These are phyloP conservation scores for Denticeps clupeoides DNA, from an alignment of 2,797 vertebrate species.

Conservation along the genomic window DNA sequence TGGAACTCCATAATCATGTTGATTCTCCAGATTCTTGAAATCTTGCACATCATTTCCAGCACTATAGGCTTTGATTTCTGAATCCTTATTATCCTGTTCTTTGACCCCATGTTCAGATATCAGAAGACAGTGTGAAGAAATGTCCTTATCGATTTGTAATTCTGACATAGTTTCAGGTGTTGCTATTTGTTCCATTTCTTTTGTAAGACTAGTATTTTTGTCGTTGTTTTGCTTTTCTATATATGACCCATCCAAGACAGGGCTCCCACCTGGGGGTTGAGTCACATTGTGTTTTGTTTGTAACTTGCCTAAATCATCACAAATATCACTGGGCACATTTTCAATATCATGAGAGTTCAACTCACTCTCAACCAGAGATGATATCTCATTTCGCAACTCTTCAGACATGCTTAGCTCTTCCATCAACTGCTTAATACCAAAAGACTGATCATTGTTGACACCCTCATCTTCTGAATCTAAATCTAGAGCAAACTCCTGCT, in stretches of 20 bases:
- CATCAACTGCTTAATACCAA: constrained; percentile 45
- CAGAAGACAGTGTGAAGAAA: too few relatives aligned
- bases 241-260: constrained; percentile 11
- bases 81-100: too few relatives aligned
- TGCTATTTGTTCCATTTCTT: constrained; percentile 1
- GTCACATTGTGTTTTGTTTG: too few relatives aligned
- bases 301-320: too few relatives aligned
- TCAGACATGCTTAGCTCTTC: constrained; percentile 51
- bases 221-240: background rate
- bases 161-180: background rate
- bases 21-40: too few relatives aligned
- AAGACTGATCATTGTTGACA: constrained; percentile 37
- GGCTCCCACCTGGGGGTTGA: background rate
- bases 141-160: too few relatives aligned
- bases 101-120: too few relatives aligned
- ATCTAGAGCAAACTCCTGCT: constrained; percentile 48
- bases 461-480: constrained; percentile 36
- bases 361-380: constrained; percentile 23
- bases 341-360: constrained; percentile 30
- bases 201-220: background rate
- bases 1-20: too few relatives aligned
- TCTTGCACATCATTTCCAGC: too few relatives aligned
- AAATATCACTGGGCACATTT: background rate
- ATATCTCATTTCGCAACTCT: constrained; percentile 46
- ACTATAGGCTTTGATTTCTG: too few relatives aligned